Percentiles rank a stretch among this genome's conserved stretches.
Conservation (phyloP, 2,888 invertebrate species). For the Serripes groenlandicus region DNA sequence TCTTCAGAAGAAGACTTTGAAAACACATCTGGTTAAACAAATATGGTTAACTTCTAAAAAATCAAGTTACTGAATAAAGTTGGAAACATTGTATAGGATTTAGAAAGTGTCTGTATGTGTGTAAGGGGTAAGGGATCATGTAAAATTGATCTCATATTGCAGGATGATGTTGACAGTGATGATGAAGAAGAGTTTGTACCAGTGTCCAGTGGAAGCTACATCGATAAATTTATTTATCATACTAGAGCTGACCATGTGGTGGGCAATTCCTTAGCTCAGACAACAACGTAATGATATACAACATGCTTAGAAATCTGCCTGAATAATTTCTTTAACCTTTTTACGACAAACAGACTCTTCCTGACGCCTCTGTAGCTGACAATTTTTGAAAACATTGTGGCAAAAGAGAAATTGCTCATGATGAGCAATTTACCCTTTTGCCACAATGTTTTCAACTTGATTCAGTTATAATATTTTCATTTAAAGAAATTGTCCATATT, state of each 20-base stretch:
- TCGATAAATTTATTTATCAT: background rate
- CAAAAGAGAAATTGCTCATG: background rate
- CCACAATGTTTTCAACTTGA: background rate
- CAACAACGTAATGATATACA: background rate
- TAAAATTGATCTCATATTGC: background rate
- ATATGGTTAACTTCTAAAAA: background rate
- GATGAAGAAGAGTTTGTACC: background rate
- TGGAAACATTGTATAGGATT: too few species aligned
- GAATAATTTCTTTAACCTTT: background rate
- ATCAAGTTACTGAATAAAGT: too few species aligned
- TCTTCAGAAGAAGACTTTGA: background rate
- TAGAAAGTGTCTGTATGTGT: too few species aligned
- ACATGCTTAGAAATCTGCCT: background rate
- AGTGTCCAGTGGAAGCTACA: background rate
- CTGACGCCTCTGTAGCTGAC: background rate
- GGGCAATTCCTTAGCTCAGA: background rate
- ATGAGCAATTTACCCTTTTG: background rate
- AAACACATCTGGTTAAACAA: background rate
- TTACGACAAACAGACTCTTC: background rate
- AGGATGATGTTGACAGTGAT: slow-evolving; percentile 9
- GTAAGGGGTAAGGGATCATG: background rate
- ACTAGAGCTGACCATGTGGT: background rate
- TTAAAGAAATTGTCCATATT: too few species aligned
- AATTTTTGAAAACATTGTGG: background rate
- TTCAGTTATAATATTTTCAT: too few species aligned